Conservation (phyloP, 2,888 invertebrate genomes). For the Caenorhabditis sulstoni region DNA sequence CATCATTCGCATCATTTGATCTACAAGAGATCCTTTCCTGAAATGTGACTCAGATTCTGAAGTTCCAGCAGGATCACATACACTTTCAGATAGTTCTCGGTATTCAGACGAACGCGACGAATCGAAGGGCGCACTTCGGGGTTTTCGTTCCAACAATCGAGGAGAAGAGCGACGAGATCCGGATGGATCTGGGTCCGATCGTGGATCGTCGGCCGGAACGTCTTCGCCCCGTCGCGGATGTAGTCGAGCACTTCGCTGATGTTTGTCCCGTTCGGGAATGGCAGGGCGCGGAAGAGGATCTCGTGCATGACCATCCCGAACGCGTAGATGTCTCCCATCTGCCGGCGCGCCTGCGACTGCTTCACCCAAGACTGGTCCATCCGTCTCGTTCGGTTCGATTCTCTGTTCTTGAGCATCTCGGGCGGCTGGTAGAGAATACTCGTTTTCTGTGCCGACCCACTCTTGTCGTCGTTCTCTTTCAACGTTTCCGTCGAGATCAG, state of each 20-base stretch:
- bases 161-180: conserved; percentile 71
- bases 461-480: conserved; percentile 76
- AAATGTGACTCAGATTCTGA: neutral
- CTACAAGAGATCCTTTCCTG: conserved; percentile 72
- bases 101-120: conserved; percentile 78
- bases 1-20: conserved; percentile 75
- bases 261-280: conserved; percentile 75
- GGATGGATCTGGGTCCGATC: conserved; percentile 76
- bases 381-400: conserved; percentile 70
- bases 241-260: conserved; percentile 74
- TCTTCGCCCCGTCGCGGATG: conserved; percentile 72
- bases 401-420: conserved; percentile 74
- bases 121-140: conserved; percentile 79
- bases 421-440: conserved; percentile 76
- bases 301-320: conserved; percentile 74
- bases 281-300: conserved; percentile 77
- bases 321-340: conserved; percentile 69
- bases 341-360: conserved; percentile 64
- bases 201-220: conserved; percentile 72
- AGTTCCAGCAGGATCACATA: conserved; percentile 27
- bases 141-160: conserved; percentile 77
- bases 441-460: conserved; percentile 73
- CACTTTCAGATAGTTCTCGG: conserved; percentile 78
- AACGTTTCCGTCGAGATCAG: conserved; percentile 72
- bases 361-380: conserved; percentile 74